A percentile compares a stretch with the other conserved stretches of the same genome.
phyloP scores from a whole-genome alignment of 2,797 vertebrate genomes.

The Nannoperca australis region DNA sequence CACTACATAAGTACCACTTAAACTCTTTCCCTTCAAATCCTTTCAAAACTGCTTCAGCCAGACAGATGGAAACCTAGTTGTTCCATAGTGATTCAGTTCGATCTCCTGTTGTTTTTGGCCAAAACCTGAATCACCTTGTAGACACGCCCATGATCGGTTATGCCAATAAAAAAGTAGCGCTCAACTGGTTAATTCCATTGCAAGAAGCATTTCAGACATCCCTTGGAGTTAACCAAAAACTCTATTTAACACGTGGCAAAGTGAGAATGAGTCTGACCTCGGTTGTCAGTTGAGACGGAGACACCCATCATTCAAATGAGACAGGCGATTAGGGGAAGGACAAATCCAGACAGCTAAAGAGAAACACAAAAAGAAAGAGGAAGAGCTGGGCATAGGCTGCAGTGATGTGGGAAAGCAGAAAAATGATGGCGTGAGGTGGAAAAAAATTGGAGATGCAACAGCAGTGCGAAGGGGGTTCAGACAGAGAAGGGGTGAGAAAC shows the following conservation, averaged over 20 bases:
- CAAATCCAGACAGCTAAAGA: slow-evolving; percentile 62
- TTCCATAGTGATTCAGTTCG: neutral
- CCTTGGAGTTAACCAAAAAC: slow-evolving; percentile 56
- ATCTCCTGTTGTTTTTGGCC: neutral
- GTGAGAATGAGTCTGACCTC: slow-evolving; percentile 63
- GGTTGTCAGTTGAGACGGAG: slow-evolving; percentile 62
- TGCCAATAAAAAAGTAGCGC: slow-evolving; percentile 12
- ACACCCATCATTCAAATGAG: slow-evolving; percentile 78
- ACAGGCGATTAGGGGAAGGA: slow-evolving; percentile 71
- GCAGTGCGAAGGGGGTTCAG: neutral
- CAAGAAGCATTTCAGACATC: slow-evolving; percentile 36
- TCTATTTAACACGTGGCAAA: slow-evolving; percentile 56
- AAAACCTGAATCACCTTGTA: slow-evolving; percentile 6
- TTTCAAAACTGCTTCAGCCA: neutral
- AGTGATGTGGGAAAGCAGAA: neutral
- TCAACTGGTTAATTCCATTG: slow-evolving; percentile 37
- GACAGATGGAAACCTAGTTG: neutral
- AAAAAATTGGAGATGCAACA: neutral
- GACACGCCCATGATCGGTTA: slow-evolving; percentile 11
- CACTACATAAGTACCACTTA: neutral
- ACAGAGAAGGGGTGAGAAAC: neutral
- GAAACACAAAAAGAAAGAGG: slow-evolving; percentile 45
- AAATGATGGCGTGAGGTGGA: neutral
- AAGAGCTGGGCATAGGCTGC: slow-evolving; percentile 1
- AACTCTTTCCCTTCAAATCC: neutral